Evolutionary conservation across 2,888 invertebrate species (phyloP).

Genomic region (Sceliomorpha sp.): DNA sequence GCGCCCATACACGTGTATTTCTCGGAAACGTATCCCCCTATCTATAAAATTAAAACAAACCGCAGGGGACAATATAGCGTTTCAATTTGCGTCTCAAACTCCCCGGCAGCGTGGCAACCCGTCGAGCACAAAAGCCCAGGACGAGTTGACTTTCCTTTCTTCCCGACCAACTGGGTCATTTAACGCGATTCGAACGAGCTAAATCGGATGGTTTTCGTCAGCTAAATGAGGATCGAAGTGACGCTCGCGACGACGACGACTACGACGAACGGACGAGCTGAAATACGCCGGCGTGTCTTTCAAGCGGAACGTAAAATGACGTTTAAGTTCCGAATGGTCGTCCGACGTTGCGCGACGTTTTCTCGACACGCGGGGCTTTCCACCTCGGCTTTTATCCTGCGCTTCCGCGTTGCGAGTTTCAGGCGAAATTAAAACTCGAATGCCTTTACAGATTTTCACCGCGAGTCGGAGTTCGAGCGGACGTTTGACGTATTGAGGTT

Average conservation of each 20-base stretch:
- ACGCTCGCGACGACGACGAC: constrained; percentile 30
- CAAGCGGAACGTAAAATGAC: constrained; percentile 31
- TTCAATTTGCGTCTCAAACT: constrained; percentile 6
- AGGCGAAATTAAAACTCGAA: no score
- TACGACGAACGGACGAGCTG: constrained; percentile 24
- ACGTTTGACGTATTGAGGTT: no score
- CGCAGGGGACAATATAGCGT: constrained; percentile 3
- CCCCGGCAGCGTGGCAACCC: constrained; percentile 4
- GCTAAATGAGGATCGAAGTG: constrained; percentile 50
- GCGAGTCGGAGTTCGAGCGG: no score
- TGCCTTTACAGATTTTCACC: no score
- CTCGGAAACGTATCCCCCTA: no score
- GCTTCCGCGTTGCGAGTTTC: no score
- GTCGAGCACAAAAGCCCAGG: constrained; percentile 22
- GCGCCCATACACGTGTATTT: no score
- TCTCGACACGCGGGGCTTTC: no score
- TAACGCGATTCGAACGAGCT: constrained; percentile 42
- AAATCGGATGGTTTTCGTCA: constrained; percentile 49
- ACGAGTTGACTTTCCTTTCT: constrained; percentile 36
- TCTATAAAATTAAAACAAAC: no score
- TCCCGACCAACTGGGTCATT: constrained; percentile 43
- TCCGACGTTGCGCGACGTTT: constrained; percentile 7
- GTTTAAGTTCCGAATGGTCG: constrained; percentile 21
- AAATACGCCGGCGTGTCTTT: constrained; percentile 24
- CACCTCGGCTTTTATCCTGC: no score